Evolutionary conservation across 2,113 vertebrate species (phyloP).

Genomic region (Bolborhynchus lineola): DNA sequence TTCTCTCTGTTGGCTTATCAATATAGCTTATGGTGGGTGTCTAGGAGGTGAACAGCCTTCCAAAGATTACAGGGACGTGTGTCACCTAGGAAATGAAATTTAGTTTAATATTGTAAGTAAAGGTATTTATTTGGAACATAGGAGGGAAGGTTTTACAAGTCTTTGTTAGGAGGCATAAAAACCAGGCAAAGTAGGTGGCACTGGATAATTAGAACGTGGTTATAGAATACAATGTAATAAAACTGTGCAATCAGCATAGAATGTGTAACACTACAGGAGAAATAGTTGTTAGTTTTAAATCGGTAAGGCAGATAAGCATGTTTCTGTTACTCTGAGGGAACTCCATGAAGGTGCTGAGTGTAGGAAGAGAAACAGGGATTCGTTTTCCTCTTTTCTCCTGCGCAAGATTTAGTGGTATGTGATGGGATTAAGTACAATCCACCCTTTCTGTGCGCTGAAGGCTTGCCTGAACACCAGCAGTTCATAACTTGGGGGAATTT

Average conservation of each 20-base stretch:
- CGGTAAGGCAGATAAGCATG: neutral
- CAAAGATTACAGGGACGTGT: neutral
- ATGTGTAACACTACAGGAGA: neutral
- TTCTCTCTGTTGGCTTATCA: neutral
- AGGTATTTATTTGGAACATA: neutral
- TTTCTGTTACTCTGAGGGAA: neutral
- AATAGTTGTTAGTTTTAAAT: neutral
- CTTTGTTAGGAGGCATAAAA: neutral
- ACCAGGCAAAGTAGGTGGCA: neutral
- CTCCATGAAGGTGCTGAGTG: neutral
- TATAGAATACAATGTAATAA: neutral
- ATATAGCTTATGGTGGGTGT: neutral
- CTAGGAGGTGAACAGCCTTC: neutral
- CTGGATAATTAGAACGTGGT: neutral
- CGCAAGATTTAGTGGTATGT: neutral
- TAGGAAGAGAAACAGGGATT: neutral
- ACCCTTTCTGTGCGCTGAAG: accelerated
- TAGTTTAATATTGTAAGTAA: neutral
- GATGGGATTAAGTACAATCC: neutral
- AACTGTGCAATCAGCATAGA: neutral
- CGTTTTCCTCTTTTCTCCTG: neutral
- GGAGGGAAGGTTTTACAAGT: neutral
- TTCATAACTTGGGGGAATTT: accelerated
- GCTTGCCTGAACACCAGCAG: accelerated
- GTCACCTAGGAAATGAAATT: neutral